These are phyloP conservation scores for Phymanthus crucifer DNA, from an alignment of 92 coral and sea anemone species.

Conservation along the genomic window DNA sequence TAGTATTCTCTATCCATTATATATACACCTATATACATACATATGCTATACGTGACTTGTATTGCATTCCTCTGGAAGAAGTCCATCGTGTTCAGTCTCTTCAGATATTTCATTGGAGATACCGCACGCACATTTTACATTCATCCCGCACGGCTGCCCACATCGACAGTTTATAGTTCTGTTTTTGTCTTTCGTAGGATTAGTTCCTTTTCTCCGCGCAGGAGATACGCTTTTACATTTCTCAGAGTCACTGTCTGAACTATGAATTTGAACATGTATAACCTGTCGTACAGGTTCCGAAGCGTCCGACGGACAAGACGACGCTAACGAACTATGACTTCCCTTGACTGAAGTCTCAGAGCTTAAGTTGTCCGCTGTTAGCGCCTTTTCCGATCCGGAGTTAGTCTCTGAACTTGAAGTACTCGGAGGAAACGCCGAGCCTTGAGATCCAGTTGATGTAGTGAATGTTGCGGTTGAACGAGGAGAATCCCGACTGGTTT, in stretches of 20 bases:
- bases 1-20: not conserved
- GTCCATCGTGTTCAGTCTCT: slow-evolving; percentile 7
- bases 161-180: not conserved
- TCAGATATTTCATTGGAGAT: slow-evolving; percentile 8
- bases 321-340: slow-evolving; percentile 68
- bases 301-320: slow-evolving; percentile 74
- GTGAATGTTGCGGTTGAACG: slow-evolving; percentile 85
- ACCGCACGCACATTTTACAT: not conserved
- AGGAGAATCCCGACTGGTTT: slow-evolving; percentile 81
- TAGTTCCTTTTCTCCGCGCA: slow-evolving; percentile 41
- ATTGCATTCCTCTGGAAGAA: slow-evolving; percentile 9
- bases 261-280: slow-evolving; percentile 68
- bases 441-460: slow-evolving; percentile 74
- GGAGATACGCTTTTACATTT: slow-evolving; percentile 50
- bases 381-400: slow-evolving; percentile 67
- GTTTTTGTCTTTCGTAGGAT: not conserved
- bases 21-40: slow-evolving; percentile 25
- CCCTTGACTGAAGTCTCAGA: slow-evolving; percentile 83
- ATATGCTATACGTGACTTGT: slow-evolving; percentile 31
- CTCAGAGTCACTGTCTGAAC: slow-evolving; percentile 85
- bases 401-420: slow-evolving; percentile 65
- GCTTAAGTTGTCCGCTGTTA: slow-evolving; percentile 62
- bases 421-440: slow-evolving; percentile 63
- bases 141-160: slow-evolving; percentile 1
- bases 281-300: slow-evolving; percentile 64